Base-by-base conservation (phyloP, 2,113 vertebrate genomes). In the Petroica traversi region DNA sequence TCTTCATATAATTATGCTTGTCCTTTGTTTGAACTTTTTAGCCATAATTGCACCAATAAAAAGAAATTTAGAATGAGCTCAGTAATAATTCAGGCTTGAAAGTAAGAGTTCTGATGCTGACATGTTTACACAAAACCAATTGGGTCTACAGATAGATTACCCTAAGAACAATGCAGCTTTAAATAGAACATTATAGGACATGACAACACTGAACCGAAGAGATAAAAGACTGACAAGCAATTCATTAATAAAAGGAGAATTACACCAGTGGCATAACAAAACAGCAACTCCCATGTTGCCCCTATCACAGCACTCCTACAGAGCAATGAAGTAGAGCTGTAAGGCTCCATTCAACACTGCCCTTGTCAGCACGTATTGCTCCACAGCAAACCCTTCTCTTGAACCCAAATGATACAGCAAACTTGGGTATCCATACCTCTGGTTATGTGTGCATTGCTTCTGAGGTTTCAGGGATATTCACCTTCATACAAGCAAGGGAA, bases 21-120 rank as follows among this genome's bases (percentile, higher is more conserved):
- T 72, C 85, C 83, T 92, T 89, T 94, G 55, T 90, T 95, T 96
- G 89, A 97, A 92, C 90, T 85, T 80, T 90, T 76, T 59, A 62
- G 45, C 41, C 88, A 54, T 52, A 97, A 92, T 85, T 92, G 43
- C 46, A 78, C 63, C 74, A 76, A 73, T 95, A 86, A 86, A 96
- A 88, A 84, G 24, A 93, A 82, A 88, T 75, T 63, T 91, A 64
- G 88, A 87, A 67, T 66, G 57, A 57, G 36, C 43, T 86, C 12
- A 49, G 52, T 55, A 93, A 96, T 85, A 83, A 93, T 85, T 94
- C 49, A 79, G 78, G 29, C 36, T 89, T 82, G 68, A 69, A 86
- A 94, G 64, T 52, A 34, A 28, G 61, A 83, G 77, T 93, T 57
- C 62, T 62, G 29, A 43, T 22, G 71, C 1, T 89, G 75, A 77